Evolutionary conservation across 2,797 vertebrate species (phyloP).

Genomic region (Siniperca scherzeri): DNA sequence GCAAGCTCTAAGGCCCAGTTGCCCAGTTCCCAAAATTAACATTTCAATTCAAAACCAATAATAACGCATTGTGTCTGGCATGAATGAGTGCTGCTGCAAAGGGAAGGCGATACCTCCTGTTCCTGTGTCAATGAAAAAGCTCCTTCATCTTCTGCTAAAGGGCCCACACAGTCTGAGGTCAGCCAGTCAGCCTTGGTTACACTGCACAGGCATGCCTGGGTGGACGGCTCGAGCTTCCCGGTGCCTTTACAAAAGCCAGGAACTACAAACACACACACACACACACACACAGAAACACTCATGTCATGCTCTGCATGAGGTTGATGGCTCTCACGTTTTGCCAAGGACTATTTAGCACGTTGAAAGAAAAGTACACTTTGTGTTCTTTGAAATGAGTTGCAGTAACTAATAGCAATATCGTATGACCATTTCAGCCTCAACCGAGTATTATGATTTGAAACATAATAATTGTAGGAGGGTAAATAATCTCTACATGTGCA

Average conservation of each 20-base stretch:
- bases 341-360: constrained; percentile 65
- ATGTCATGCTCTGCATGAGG: constrained; percentile 72
- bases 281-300: constrained; percentile 62
- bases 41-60: constrained; percentile 99
- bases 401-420: constrained; percentile 62
- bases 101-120: constrained; percentile 94
- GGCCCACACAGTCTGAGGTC: constrained; percentile 90
- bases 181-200: constrained; percentile 90
- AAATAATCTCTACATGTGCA: constrained; percentile 39
- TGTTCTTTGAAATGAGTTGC: constrained; percentile 53
- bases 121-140: constrained; percentile 95
- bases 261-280: constrained; percentile 71
- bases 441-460: constrained; percentile 56
- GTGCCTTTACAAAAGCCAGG: constrained; percentile 84
- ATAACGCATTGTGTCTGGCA: constrained; percentile 95
- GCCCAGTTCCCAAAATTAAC: constrained; percentile 95
- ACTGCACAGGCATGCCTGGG: constrained; percentile 87
- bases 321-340: constrained; percentile 74
- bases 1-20: constrained; percentile 86
- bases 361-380: constrained; percentile 65
- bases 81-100: constrained; percentile 90
- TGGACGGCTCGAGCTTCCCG: constrained; percentile 80
- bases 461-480: constrained; percentile 43
- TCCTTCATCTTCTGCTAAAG: constrained; percentile 91
- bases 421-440: constrained; percentile 37